Conservation (phyloP, 2,888 invertebrate genomes). For the Hirtodrosophila histrioides region DNA sequence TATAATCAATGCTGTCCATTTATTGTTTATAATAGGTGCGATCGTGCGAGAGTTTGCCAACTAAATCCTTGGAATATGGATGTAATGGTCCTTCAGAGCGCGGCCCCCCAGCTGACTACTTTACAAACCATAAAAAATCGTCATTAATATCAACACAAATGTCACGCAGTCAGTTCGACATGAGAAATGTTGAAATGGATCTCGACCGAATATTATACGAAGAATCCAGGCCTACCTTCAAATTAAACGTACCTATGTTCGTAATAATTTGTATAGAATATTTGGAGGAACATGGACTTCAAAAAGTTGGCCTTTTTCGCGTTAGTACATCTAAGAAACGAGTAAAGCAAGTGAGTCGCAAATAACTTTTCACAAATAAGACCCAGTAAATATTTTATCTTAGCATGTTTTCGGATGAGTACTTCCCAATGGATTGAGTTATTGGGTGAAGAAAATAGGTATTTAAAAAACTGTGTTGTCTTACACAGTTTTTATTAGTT, state of each 20-base stretch:
- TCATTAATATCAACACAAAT: conserved; percentile 84
- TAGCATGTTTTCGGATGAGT: too few relatives aligned
- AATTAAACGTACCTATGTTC: conserved; percentile 88
- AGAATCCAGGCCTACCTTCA: conserved; percentile 80
- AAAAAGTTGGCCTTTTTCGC: conserved; percentile 95
- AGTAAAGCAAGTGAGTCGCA: conserved; percentile 90
- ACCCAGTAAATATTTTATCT: too few relatives aligned
- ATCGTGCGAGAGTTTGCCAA: conserved; percentile 90
- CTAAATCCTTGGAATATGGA: conserved; percentile 62
- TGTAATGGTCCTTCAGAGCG: conserved; percentile 19
- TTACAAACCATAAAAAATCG: conserved; percentile 82
- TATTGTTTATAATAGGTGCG: conserved; percentile 86
- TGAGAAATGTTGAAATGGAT: conserved; percentile 61
- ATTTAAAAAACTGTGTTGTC: too few relatives aligned
- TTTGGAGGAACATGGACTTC: conserved; percentile 91
- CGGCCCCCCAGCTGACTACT: conserved; percentile 23
- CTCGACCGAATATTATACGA: conserved; percentile 31
- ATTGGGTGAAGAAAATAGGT: too few relatives aligned
- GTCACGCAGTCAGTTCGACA: conserved; percentile 85
- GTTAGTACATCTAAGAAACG: conserved; percentile 96
- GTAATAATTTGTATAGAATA: conserved; percentile 92
- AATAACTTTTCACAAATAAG: too few relatives aligned
- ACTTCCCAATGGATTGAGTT: too few relatives aligned
- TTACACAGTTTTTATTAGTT: too few relatives aligned
- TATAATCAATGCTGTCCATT: not conserved